Percentiles rank a stretch among this genome's conserved stretches.
Conservation (phyloP, 2,797 vertebrate genomes). For the Psittacula echo region DNA sequence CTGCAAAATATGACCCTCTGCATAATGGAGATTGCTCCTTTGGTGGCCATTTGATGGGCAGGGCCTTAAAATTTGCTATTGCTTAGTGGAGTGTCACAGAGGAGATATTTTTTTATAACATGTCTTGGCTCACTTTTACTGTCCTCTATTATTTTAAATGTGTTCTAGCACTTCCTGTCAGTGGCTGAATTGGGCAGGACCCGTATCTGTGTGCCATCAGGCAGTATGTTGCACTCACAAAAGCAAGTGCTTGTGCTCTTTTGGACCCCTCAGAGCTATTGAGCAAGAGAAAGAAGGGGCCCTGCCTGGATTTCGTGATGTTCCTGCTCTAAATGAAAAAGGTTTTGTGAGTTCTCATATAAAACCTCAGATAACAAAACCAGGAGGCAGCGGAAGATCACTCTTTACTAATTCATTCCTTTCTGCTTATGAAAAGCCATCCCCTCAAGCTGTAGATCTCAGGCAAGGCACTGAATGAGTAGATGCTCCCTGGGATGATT, state of each 20-base stretch:
- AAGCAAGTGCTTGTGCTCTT: background rate
- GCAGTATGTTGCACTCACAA: background rate
- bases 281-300: background rate
- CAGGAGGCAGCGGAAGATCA: background rate
- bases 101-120: background rate
- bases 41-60: background rate
- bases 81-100: background rate
- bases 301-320: background rate
- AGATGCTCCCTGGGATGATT: background rate
- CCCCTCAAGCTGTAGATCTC: background rate
- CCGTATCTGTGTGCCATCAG: background rate
- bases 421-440: background rate
- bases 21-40: background rate
- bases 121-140: background rate
- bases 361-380: background rate
- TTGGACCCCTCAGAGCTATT: background rate
- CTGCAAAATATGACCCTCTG: background rate
- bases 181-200: background rate
- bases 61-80: background rate
- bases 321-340: background rate
- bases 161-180: background rate
- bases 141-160: background rate
- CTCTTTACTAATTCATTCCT: background rate
- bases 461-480: background rate
- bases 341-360: background rate